phyloP scores from a whole-genome alignment of 2,113 vertebrate genomes.

The Chionomys nivalis region DNA sequence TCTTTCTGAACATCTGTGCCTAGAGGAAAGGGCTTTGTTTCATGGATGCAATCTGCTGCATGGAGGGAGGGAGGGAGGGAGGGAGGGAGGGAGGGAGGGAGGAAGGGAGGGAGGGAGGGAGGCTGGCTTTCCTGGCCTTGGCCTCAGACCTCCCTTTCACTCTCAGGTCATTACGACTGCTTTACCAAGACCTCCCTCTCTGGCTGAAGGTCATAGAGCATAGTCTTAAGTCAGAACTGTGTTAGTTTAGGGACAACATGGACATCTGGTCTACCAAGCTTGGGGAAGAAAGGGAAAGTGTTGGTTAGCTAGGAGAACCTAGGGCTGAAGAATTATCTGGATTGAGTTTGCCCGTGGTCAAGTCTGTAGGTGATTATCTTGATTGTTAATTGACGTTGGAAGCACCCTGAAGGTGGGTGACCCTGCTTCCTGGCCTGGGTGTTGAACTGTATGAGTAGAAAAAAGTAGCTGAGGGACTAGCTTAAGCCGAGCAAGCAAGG shows the following conservation, averaged over 20 bases:
- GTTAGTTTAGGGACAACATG: background rate
- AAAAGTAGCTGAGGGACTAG: background rate
- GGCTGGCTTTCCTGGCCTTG: background rate
- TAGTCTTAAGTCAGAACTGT: background rate
- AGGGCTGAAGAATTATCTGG: background rate
- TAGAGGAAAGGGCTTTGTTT: background rate
- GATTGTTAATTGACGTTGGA: background rate
- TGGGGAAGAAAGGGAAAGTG: background rate
- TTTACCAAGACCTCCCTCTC: background rate
- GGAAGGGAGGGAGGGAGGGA: too few relatives aligned
- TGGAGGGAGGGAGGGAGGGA: too few relatives aligned
- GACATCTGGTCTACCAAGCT: background rate
- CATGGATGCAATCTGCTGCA: background rate
- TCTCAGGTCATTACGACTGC: background rate
- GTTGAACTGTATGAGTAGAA: too few relatives aligned
- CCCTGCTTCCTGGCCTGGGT: background rate
- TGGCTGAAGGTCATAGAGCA: background rate
- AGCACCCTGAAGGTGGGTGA: background rate
- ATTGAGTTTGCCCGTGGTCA: background rate
- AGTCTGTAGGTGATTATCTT: background rate
- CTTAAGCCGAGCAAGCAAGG: rapidly evolving
- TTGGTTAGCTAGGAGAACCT: background rate
- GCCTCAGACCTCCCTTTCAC: background rate
- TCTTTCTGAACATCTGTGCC: background rate
- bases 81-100: too few relatives aligned